phyloP scores from a whole-genome alignment of 2,888 invertebrate genomes.

The Erebia aethiops region DNA sequence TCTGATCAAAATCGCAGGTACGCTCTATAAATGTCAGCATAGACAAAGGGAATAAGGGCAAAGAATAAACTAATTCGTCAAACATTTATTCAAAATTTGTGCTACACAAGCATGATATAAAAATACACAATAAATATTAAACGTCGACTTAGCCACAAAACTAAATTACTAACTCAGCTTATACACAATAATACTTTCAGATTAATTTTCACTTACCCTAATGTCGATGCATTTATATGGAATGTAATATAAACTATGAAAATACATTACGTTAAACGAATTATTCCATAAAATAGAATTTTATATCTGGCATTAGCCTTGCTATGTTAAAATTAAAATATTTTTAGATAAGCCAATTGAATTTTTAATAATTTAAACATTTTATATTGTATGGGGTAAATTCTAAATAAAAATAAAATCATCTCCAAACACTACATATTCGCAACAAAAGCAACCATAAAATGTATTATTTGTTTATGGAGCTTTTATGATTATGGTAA shows the following conservation, averaged over 20 bases:
- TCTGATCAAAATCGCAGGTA: too few species aligned
- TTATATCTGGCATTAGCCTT: background rate
- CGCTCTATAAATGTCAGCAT: too few species aligned
- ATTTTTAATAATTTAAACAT: background rate
- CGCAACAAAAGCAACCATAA: background rate
- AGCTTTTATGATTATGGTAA: background rate
- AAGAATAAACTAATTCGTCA: slow-evolving; percentile 53
- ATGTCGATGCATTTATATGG: slow-evolving; percentile 49
- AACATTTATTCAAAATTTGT: slow-evolving; percentile 83
- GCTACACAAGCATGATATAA: slow-evolving; percentile 82
- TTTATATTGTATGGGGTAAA: background rate
- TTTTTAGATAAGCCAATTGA: background rate
- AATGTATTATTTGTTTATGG: background rate
- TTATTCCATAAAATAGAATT: slow-evolving; percentile 13
- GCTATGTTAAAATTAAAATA: background rate
- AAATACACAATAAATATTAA: slow-evolving; percentile 82
- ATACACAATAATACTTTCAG: slow-evolving; percentile 76
- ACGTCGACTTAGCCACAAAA: slow-evolving; percentile 73
- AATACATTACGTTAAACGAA: slow-evolving; percentile 11
- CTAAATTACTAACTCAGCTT: slow-evolving; percentile 67
- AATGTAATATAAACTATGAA: slow-evolving; percentile 43
- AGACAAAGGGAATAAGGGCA: slow-evolving; percentile 5
- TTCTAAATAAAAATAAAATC: background rate
- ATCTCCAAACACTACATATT: background rate
- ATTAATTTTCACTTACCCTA: slow-evolving; percentile 64